Evolutionary conservation across 2,797 vertebrate species (phyloP), one percentile per base, ranked within the genome.

Genomic region (Philypnodon macrostomus): DNA sequence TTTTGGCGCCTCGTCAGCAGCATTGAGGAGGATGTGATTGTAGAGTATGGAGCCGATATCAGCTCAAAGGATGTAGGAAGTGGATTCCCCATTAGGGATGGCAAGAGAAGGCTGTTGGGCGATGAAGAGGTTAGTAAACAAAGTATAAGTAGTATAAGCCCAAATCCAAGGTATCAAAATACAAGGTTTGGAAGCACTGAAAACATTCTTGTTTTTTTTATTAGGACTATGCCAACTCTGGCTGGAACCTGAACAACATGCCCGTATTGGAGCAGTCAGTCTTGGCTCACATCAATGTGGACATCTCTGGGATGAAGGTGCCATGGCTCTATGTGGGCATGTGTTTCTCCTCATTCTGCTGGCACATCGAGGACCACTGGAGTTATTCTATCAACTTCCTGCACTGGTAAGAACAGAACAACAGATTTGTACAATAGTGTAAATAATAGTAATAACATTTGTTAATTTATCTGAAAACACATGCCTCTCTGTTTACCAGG

Each of bases 331-430:
- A 98, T 0, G 97, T 99, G 27, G 97, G 97, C 47, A 98, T 99
- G 97, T 98, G 96, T 70, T 99, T 99, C 83, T 98, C 96, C 40
- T 98, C 96, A 0, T 98, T 98, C 70, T 98, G 95, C 76, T 98
- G 96, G 95, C 97, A 98, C 67, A 98, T 98, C 19, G 97, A 99
- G 74, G 97, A 99, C 85, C 97, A 99, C 67, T 99, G 97, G 97
- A 99, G 97, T 76, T 99, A 98, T 73, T 98, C 96, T 0, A 98
- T 99, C 78, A 99, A 99, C 80, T 99, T 97, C 70, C 87, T 99
- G 75, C 97, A 99, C 70, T 98, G 97, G 97, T 98, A 91, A 98
- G 80, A 39, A 9, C 14, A 35, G 6, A 19, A 40, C 36, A 61
- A 34, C 11, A 15, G 23, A 3, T 8, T 1, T 7, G 4, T 7